These are phyloP conservation scores for Podarcis raffonei DNA, from an alignment of 2,113 vertebrate genomes.

Conservation along the genomic window DNA sequence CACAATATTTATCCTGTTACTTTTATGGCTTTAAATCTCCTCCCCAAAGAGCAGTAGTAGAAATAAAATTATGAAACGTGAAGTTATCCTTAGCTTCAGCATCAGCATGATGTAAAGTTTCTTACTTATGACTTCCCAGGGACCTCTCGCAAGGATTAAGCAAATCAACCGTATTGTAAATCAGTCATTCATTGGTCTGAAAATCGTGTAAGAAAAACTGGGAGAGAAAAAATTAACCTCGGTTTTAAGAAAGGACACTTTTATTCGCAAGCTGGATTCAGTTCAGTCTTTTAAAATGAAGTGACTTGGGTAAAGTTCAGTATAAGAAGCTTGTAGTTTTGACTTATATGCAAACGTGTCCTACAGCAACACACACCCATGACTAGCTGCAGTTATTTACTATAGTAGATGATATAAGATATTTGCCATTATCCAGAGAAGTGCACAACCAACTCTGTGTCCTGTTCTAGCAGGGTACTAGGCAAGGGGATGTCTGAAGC, in stretches of 20 bases:
- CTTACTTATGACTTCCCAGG: background rate
- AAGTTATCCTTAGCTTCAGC: background rate
- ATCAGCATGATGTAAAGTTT: background rate
- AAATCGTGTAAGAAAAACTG: background rate
- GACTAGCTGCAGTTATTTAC: background rate
- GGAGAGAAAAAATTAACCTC: background rate
- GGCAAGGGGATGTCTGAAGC: background rate
- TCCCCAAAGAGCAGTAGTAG: background rate
- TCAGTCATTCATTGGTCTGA: background rate
- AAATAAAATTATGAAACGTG: background rate
- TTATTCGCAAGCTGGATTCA: background rate
- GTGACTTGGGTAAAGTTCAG: background rate
- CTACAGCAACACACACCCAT: background rate
- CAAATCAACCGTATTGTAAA: background rate
- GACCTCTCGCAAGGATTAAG: conserved; percentile 3
- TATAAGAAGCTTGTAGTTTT: background rate
- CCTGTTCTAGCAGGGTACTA: background rate
- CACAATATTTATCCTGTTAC: background rate
- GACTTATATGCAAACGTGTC: background rate
- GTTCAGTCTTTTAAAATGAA: background rate
- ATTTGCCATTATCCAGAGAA: background rate
- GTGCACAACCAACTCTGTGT: background rate
- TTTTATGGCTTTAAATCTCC: conserved; percentile 1
- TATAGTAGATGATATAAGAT: background rate
- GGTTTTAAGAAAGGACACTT: background rate